phyloP scores from a whole-genome alignment of 2,797 vertebrate genomes.

The Falco naumanni region DNA sequence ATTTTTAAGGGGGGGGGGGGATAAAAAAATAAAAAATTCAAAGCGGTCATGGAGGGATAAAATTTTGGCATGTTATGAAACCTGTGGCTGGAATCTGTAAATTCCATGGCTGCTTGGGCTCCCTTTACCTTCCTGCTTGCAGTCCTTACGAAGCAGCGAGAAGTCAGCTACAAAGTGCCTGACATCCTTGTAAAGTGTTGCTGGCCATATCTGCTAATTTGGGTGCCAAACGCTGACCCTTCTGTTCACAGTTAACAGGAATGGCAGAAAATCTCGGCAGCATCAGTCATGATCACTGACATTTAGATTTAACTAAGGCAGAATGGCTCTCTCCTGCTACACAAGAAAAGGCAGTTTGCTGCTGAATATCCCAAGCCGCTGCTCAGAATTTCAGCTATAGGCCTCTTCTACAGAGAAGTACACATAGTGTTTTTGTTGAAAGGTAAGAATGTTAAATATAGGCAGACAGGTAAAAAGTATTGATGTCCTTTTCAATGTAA shows the following conservation, averaged over 20 bases:
- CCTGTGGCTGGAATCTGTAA: conserved; percentile 11
- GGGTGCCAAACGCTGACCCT: not conserved
- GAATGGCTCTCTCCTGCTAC: not conserved
- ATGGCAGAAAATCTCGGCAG: conserved; percentile 23
- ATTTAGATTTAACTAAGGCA: conserved; percentile 38
- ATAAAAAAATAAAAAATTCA: not conserved
- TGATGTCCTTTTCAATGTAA: conserved; percentile 59
- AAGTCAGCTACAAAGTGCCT: not conserved
- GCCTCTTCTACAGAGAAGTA: not conserved
- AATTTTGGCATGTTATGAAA: conserved; percentile 1
- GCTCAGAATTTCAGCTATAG: not conserved
- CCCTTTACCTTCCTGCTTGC: not conserved
- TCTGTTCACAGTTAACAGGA: not conserved
- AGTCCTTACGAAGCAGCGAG: not conserved
- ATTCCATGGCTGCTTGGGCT: not conserved
- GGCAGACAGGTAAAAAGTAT: conserved; percentile 58
- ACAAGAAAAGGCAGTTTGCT: not conserved
- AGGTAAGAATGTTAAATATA: conserved; percentile 58
- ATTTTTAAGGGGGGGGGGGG: not conserved
- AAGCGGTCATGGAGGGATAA: not conserved
- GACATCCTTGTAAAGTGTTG: not conserved
- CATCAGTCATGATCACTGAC: not conserved
- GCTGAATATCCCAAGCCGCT: not conserved
- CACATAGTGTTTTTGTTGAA: conserved; percentile 2
- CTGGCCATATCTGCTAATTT: conserved; percentile 6